Conservation (phyloP, 2,888 invertebrate genomes). For the Muschampia plurimacula region DNA sequence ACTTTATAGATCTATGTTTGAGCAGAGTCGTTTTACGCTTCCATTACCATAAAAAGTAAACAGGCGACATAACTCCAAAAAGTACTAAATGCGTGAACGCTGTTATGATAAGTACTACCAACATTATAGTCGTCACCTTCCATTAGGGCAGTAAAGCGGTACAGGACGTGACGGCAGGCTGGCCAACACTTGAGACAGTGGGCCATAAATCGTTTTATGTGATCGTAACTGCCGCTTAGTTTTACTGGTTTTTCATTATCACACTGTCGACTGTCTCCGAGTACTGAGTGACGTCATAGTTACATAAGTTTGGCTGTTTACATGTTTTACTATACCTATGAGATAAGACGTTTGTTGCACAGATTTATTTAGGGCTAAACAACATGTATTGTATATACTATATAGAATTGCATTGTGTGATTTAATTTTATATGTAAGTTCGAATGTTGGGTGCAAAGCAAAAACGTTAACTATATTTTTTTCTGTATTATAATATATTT, state of each 20-base stretch:
- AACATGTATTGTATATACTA: neutral
- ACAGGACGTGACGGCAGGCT: neutral
- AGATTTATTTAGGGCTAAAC: neutral
- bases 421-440: neutral
- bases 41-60: slow-evolving; percentile 7
- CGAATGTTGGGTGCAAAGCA: too few species aligned
- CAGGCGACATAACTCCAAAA: neutral
- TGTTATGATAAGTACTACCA: slow-evolving; percentile 4
- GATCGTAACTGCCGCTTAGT: slow-evolving; percentile 49
- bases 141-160: slow-evolving; percentile 14
- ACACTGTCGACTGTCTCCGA: slow-evolving; percentile 5
- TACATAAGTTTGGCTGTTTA: neutral
- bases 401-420: neutral
- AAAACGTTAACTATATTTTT: too few species aligned
- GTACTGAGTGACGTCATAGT: slow-evolving; percentile 5
- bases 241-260: slow-evolving; percentile 49
- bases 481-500: too few species aligned
- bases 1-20: neutral
- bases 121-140: slow-evolving; percentile 15
- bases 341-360: neutral
- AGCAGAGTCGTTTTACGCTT: neutral
- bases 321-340: neutral
- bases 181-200: slow-evolving; percentile 21
- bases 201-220: slow-evolving; percentile 47
- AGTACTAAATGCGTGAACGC: neutral